A percentile compares a stretch with the other conserved stretches of the same genome.
Evolutionary conservation across 2,888 invertebrate genomes (phyloP).

Genomic region (Melanotus villosus): DNA sequence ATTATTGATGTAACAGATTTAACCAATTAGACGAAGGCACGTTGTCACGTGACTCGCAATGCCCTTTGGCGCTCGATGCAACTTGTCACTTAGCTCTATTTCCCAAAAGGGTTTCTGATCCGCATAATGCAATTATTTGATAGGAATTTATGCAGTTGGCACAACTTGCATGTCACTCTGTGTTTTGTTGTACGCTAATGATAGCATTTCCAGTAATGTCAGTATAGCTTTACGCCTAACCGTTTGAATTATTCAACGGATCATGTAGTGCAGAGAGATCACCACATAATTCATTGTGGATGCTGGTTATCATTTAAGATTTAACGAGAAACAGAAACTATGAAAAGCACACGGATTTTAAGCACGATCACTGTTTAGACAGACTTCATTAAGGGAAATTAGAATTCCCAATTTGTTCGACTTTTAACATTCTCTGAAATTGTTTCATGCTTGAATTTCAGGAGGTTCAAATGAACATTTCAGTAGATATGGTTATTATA

Average conservation of each 20-base stretch:
- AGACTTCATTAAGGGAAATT: too few species aligned
- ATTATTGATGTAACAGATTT: constrained; percentile 59
- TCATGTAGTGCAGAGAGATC: constrained; percentile 5
- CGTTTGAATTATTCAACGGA: constrained; percentile 2
- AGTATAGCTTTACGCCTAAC: constrained; percentile 12
- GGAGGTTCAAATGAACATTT: too few species aligned
- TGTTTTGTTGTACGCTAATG: constrained; percentile 29
- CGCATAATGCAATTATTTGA: constrained; percentile 42
- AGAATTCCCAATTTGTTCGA: too few species aligned
- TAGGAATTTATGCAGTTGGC: constrained; percentile 43
- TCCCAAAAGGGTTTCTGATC: constrained; percentile 57
- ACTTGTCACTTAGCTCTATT: constrained; percentile 61
- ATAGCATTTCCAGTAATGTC: constrained; percentile 20
- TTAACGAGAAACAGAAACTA: not conserved
- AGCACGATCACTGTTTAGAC: too few species aligned
- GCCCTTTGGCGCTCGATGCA: constrained; percentile 55
- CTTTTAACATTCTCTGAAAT: too few species aligned
- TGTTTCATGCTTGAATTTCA: too few species aligned
- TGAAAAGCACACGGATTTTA: too few species aligned
- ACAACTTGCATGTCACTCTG: constrained; percentile 40
- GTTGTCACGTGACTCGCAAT: constrained; percentile 56
- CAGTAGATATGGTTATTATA: too few species aligned
- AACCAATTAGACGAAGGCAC: constrained; percentile 55
- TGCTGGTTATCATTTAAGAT: not conserved
- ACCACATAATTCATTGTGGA: not conserved